Evolutionary conservation across 2,888 invertebrate genomes (phyloP).

Genomic region (Chaetoderma sp.): DNA sequence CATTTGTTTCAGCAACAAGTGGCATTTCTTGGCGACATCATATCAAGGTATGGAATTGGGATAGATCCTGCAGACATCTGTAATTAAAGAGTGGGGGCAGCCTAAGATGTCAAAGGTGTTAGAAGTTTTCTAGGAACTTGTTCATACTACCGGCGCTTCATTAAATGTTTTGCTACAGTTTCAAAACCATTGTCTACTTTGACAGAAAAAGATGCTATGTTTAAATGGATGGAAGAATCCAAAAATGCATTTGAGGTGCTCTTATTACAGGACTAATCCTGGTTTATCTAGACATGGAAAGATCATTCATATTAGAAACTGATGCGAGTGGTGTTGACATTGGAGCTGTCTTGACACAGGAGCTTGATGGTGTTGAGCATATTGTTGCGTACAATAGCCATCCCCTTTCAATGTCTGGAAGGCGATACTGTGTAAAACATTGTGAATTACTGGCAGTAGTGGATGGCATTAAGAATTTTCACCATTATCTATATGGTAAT

Average conservation of each 20-base stretch:
- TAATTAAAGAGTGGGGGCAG: too few relatives aligned
- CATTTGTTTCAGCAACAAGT: too few relatives aligned
- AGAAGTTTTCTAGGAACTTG: neutral
- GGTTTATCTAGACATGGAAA: neutral
- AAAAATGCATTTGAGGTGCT: neutral
- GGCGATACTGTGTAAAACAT: neutral
- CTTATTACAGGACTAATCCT: neutral
- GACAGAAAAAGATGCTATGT: neutral
- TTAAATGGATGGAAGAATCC: neutral
- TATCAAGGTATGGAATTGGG: too few relatives aligned
- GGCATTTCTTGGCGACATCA: too few relatives aligned
- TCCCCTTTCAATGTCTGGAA: neutral
- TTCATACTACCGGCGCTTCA: too few relatives aligned
- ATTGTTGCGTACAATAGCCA: neutral
- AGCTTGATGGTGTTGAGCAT: neutral
- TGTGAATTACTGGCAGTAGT: neutral
- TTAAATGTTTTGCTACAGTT: neutral
- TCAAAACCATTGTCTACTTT: neutral
- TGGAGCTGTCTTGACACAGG: neutral
- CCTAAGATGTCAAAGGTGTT: neutral
- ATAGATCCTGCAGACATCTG: too few relatives aligned
- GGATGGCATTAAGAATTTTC: too few relatives aligned
- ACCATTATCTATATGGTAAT: too few relatives aligned
- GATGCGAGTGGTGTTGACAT: neutral
- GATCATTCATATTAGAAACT: neutral